Conservation (phyloP, 2,888 invertebrate species). For the Buathra laborator region DNA sequence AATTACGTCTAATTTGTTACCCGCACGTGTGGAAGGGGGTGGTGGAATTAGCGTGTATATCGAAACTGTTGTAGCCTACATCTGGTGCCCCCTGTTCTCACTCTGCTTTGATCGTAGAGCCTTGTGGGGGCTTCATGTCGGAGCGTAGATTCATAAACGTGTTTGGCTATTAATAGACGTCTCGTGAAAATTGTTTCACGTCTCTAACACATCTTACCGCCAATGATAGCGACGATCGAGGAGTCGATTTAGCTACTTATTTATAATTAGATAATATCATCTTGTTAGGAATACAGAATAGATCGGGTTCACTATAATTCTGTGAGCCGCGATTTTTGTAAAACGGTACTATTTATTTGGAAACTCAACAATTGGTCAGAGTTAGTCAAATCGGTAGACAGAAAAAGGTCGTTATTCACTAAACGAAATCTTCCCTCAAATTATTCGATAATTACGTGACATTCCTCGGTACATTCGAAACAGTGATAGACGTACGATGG, state of each 20-base stretch:
- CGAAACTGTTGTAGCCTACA: neutral
- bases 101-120: neutral
- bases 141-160: neutral
- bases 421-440: no score
- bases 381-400: no score
- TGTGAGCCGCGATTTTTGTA: no score
- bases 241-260: no score
- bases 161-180: conserved; percentile 15
- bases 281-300: no score
- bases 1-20: conserved; percentile 57
- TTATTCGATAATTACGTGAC: neutral
- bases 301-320: no score
- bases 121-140: neutral
- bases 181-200: neutral
- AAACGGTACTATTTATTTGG: no score
- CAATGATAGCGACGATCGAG: no score
- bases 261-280: no score
- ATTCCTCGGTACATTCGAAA: neutral
- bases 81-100: neutral
- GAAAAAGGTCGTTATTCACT: no score
- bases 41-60: neutral
- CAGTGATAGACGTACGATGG: neutral
- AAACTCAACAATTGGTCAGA: no score
- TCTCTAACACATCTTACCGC: no score
- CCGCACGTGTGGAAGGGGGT: conserved; percentile 12